Evolutionary conservation across 2,113 vertebrate species (phyloP).

Genomic region (Mobula hypostoma): DNA sequence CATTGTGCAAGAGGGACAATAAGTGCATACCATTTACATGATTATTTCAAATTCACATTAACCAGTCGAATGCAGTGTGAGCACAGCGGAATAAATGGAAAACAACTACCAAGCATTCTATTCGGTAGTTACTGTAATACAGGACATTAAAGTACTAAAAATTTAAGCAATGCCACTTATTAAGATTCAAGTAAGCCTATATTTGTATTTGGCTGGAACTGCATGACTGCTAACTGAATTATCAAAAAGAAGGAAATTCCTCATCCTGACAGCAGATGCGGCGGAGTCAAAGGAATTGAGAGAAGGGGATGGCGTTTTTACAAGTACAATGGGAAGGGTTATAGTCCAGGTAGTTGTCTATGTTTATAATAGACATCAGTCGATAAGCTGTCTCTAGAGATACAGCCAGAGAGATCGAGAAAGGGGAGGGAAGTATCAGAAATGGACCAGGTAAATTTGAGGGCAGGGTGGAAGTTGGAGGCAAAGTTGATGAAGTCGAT

Average conservation of each 20-base stretch:
- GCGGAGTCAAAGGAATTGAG: too few species aligned
- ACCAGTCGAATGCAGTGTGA: background rate
- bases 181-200: background rate
- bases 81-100: background rate
- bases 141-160: background rate
- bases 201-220: background rate
- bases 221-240: background rate
- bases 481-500: too few species aligned
- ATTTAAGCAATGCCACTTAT: background rate
- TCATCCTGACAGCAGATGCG: too few species aligned
- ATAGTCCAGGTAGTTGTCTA: too few species aligned
- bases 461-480: too few species aligned
- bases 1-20: background rate
- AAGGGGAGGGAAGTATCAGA: too few species aligned
- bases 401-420: too few species aligned
- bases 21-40: background rate
- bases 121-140: background rate
- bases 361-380: too few species aligned
- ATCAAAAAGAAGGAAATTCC: background rate
- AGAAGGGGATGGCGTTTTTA: too few species aligned
- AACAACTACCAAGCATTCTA: background rate
- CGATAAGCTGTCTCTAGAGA: too few species aligned
- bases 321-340: too few species aligned
- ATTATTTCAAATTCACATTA: background rate
- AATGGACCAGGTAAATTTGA: too few species aligned